Evolutionary conservation across 2,888 invertebrate species (phyloP), one percentile per base, ranked within the genome.

Genomic region (Papilio protenor): DNA sequence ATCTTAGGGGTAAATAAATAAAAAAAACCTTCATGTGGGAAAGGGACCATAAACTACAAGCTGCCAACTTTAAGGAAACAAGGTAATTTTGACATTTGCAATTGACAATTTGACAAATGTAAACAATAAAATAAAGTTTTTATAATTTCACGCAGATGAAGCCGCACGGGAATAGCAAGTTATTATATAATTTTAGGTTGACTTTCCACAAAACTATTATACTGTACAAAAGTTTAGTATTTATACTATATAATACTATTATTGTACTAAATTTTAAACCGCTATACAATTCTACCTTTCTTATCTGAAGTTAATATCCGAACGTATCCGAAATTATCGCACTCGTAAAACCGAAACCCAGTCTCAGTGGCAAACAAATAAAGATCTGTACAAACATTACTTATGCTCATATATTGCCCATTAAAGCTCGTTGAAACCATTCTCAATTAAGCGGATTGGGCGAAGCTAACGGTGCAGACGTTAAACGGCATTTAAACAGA

Each of bases 401-500:
- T 75, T 77, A 79, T 73, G 72, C 79, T 78, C 81, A 82, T 82
- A 81, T 81, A 82, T 81, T 76, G 81, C 73, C 83, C 83, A 90
- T 90, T 91, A 91, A 87, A 86, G 84, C 87, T 86, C 77, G 87
- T 87, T 87, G 86, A 86, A 87, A 89, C 92, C 89, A 88, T 91
- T 92, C 90, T 89, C 92, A 93, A 93, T 93, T 93, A 93, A 93
- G 91, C 93, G 92, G 92, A 93, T 93, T 93, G 92, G 90, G 89
- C 87, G 82, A 87, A 90, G 91, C 92, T 91, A 90, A 89, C 90
- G 91, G 88, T 88, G 82, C 82, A 83, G 82, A 86, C 88, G 89
- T 91, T 92, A 92, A 92, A 90, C 90, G 88, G 83, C 87, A 89
- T 89, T 92, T 91, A 91, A 92, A 91, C 89, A 91, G 90, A 92